A percentile compares a stretch with the other conserved stretches of the same genome.
phyloP scores from a whole-genome alignment of 1,140 invertebrate genomes.

The Anastrepha ludens region DNA sequence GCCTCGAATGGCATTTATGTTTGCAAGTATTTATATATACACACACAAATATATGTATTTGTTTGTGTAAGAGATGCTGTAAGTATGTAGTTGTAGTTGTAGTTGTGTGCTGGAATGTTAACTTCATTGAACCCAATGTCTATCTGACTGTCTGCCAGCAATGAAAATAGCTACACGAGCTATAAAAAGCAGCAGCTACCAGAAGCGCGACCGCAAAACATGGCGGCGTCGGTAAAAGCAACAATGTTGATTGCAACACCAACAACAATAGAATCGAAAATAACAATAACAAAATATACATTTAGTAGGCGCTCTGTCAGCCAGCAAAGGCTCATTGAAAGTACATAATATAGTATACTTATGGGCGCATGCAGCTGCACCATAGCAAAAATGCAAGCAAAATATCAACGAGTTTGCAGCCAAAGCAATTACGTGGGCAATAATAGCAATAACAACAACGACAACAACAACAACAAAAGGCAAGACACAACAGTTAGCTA shows the following conservation, averaged over 20 bases:
- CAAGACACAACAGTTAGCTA: neutral
- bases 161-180: slow-evolving; percentile 10
- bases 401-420: neutral
- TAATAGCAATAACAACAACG: neutral
- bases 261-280: neutral
- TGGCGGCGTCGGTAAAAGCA: neutral
- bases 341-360: slow-evolving; percentile 11
- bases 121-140: slow-evolving; percentile 40
- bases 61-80: too few species aligned
- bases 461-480: neutral
- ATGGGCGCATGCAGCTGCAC: slow-evolving; percentile 27
- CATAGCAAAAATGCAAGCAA: neutral
- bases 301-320: neutral
- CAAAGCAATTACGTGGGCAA: neutral
- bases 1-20: neutral
- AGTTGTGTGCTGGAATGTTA: neutral
- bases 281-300: slow-evolving; percentile 21
- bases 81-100: too few species aligned
- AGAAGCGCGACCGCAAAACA: neutral
- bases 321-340: neutral
- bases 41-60: too few species aligned
- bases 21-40: neutral
- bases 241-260: neutral
- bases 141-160: slow-evolving; percentile 34
- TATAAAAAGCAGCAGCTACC: slow-evolving; percentile 36